phyloP scores from a whole-genome alignment of 2,888 invertebrate genomes.

The Nasonovia ribisnigri region DNA sequence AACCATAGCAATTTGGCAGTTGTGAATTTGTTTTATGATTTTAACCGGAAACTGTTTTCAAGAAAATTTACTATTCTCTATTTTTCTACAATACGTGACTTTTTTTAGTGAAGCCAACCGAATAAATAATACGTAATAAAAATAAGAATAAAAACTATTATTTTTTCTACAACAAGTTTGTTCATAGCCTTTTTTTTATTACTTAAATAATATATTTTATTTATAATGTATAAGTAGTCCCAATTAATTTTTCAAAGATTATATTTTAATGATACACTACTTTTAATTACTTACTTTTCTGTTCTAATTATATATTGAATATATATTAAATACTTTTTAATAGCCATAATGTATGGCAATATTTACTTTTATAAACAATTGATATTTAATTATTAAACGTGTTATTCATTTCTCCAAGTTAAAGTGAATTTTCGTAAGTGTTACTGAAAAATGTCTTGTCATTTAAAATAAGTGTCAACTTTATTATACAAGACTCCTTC shows the following conservation, averaged over 20 bases:
- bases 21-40: background rate
- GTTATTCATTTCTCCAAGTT: background rate
- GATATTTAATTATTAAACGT: background rate
- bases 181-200: background rate
- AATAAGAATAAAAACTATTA: background rate
- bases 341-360: background rate
- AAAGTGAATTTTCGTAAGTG: background rate
- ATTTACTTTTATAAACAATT: background rate
- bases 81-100: background rate
- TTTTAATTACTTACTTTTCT: background rate
- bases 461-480: background rate
- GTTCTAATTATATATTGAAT: background rate
- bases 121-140: background rate
- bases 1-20: slow-evolving; percentile 28
- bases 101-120: background rate
- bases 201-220: background rate
- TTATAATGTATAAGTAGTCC: background rate
- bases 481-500: background rate
- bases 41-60: slow-evolving; percentile 35
- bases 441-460: background rate
- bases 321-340: background rate
- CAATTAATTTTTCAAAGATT: background rate
- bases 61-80: background rate
- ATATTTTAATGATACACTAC: background rate
- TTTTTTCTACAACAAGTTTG: background rate